Percentiles rank a stretch among this genome's conserved stretches.
Conservation (phyloP, 1,140 invertebrate species). For the Drosophila sechellia region DNA sequence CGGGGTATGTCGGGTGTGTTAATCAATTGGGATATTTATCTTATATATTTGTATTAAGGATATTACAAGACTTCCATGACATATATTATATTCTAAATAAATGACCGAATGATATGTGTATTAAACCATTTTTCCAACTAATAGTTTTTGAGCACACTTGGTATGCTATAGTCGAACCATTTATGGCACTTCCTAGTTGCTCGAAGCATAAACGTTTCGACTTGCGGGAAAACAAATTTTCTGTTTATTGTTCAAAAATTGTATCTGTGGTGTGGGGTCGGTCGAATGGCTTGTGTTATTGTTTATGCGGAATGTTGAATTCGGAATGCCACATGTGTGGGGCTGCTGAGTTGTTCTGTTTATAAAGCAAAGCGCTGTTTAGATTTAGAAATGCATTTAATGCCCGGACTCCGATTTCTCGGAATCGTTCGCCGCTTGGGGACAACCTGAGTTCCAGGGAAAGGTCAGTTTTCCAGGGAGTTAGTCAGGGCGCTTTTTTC, state of each 20-base stretch:
- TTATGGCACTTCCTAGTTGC: not conserved
- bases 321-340: conserved; percentile 38
- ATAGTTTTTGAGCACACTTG: not conserved
- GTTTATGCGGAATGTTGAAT: conserved; percentile 45
- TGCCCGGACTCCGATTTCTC: conserved; percentile 33
- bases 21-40: not conserved
- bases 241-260: conserved; percentile 48
- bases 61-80: no score
- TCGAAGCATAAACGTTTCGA: conserved; percentile 26
- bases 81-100: no score
- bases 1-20: not conserved
- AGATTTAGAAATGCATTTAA: conserved; percentile 39
- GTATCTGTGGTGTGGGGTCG: conserved; percentile 17
- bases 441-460: conserved; percentile 15
- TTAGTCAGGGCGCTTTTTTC: conserved; percentile 7
- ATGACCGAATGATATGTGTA: no score
- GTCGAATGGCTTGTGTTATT: conserved; percentile 34
- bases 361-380: conserved; percentile 26
- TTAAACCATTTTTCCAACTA: no score
- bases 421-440: conserved; percentile 19
- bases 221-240: conserved; percentile 39
- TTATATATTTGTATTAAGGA: not conserved
- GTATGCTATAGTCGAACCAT: not conserved
- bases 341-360: conserved; percentile 33
- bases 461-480: conserved; percentile 43